Conservation (phyloP, 2,797 vertebrate species). For the Microchirus variegatus region DNA sequence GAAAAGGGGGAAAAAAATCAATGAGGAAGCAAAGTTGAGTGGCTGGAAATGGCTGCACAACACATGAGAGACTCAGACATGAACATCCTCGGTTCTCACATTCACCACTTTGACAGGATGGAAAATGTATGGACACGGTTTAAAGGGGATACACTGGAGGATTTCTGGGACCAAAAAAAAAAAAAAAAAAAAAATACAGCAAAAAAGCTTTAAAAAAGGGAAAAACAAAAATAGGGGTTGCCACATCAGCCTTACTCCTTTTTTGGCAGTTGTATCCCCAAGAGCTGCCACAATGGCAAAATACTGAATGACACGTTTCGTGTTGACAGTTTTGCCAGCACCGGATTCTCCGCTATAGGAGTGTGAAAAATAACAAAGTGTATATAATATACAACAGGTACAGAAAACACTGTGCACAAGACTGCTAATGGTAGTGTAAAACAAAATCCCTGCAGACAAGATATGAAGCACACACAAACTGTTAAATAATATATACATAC, state of each 20-base stretch:
- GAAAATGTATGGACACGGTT: constrained; percentile 62
- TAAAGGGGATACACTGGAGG: constrained; percentile 56
- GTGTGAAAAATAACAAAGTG: constrained; percentile 72
- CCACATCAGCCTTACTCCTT: constrained; percentile 90
- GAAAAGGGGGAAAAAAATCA: constrained; percentile 56
- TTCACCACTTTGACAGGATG: constrained; percentile 56
- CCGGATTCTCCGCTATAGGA: constrained; percentile 94
- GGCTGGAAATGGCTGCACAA: constrained; percentile 57
- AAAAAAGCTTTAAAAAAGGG: constrained; percentile 51
- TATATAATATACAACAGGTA: constrained; percentile 60
- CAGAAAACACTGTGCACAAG: constrained; percentile 57
- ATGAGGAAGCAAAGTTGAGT: constrained; percentile 41
- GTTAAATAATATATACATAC: too few relatives aligned
- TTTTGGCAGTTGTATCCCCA: constrained; percentile 92
- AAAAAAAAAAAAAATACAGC: constrained; percentile 45
- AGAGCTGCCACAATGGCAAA: constrained; percentile 98
- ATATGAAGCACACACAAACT: constrained; percentile 6
- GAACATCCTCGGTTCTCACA: constrained; percentile 56
- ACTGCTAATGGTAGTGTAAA: constrained; percentile 19
- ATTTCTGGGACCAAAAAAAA: constrained; percentile 56
- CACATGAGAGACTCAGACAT: constrained; percentile 63
- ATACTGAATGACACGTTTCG: constrained; percentile 99
- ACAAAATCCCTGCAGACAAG: constrained; percentile 29
- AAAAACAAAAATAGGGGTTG: constrained; percentile 60
- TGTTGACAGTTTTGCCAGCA: constrained; percentile 99